phyloP scores from a whole-genome alignment of 2,113 vertebrate genomes.

The Oreochromis tanganicae region DNA sequence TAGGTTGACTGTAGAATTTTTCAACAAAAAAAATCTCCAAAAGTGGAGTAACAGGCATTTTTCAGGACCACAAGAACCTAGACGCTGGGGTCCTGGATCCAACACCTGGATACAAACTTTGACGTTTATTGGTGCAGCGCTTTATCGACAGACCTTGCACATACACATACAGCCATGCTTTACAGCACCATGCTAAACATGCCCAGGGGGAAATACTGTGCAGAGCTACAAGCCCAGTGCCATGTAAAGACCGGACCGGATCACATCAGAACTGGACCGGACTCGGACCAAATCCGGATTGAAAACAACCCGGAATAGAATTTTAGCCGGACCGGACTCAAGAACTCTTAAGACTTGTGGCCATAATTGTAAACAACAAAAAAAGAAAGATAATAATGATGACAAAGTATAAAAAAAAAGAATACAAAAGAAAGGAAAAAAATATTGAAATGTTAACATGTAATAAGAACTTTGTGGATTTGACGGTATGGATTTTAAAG shows the following conservation, averaged over 20 bases:
- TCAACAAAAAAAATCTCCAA: background rate
- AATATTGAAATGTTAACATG: slow-evolving; percentile 41
- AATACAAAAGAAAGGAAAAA: slow-evolving; percentile 21
- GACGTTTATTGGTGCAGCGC: background rate
- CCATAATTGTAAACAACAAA: slow-evolving; percentile 61
- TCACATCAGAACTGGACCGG: slow-evolving; percentile 43
- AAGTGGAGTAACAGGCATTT: background rate
- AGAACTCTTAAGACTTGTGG: slow-evolving; percentile 58
- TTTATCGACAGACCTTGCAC: slow-evolving; percentile 23
- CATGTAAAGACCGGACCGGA: slow-evolving; percentile 56
- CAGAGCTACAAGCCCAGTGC: slow-evolving; percentile 59
- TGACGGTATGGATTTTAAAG: slow-evolving; percentile 1
- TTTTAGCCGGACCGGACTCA: slow-evolving; percentile 18
- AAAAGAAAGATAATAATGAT: slow-evolving; percentile 33
- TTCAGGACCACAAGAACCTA: slow-evolving; percentile 22
- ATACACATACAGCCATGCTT: slow-evolving; percentile 44
- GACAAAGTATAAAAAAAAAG: slow-evolving; percentile 41
- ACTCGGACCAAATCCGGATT: slow-evolving; percentile 53
- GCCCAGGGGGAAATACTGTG: slow-evolving; percentile 60
- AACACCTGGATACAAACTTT: background rate
- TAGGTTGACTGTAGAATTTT: slow-evolving; percentile 1
- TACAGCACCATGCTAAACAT: slow-evolving; percentile 32
- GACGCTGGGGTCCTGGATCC: background rate
- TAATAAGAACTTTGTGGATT: slow-evolving; percentile 50
- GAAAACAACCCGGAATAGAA: slow-evolving; percentile 4